Conservation (phyloP, 2,113 vertebrate genomes). For the Hydrolagus affinis region DNA sequence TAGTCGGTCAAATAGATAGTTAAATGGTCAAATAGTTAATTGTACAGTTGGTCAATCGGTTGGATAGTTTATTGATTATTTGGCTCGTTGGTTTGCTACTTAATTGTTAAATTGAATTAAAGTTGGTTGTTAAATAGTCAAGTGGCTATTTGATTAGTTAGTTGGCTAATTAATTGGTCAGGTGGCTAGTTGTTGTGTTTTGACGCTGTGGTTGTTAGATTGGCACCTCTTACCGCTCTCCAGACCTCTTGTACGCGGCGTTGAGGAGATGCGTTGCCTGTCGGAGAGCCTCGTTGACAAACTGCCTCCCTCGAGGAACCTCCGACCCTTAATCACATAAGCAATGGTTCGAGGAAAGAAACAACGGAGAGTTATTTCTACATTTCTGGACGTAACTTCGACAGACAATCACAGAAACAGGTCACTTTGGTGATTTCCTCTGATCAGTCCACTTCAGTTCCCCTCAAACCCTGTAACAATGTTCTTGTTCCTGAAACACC, state of each 20-base stretch:
- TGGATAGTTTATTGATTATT: too few species aligned
- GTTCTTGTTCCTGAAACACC: too few species aligned
- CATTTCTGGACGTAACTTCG: not conserved
- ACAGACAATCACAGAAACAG: not conserved
- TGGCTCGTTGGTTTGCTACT: too few species aligned
- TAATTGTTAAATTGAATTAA: too few species aligned
- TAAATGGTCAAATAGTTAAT: too few species aligned
- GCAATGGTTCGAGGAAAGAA: not conserved
- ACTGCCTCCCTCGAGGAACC: not conserved
- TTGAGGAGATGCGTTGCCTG: slow-evolving; percentile 22
- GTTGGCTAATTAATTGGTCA: not conserved
- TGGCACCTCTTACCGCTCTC: slow-evolving; percentile 16
- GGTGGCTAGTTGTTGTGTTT: not conserved
- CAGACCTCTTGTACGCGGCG: not conserved
- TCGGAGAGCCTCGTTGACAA: slow-evolving; percentile 12
- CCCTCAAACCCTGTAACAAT: too few species aligned
- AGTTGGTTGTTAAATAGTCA: too few species aligned
- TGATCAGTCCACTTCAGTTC: too few species aligned
- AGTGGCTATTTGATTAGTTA: not conserved
- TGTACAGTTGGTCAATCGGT: too few species aligned
- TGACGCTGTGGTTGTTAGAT: too few species aligned
- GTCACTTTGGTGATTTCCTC: too few species aligned
- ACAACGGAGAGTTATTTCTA: not conserved
- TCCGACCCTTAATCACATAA: not conserved
- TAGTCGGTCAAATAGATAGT: too few species aligned